phyloP scores from a whole-genome alignment of 2,797 vertebrate genomes.

The Orientallactaga sibirica region DNA sequence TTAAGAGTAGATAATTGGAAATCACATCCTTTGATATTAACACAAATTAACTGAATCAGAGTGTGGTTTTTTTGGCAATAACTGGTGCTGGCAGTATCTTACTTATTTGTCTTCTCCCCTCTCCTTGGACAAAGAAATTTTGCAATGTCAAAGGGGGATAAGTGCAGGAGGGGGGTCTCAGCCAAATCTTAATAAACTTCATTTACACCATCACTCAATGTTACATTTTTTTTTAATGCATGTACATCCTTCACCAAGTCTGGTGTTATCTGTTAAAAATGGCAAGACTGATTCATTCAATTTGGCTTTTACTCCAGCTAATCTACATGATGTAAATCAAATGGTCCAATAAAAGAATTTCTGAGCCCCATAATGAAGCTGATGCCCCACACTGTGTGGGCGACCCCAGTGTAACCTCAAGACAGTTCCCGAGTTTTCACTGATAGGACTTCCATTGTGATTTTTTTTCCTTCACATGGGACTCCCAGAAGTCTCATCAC shows the following conservation, averaged over 20 bases:
- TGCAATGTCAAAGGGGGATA: conserved; percentile 56
- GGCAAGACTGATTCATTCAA: neutral
- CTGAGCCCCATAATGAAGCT: neutral
- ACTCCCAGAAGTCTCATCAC: neutral
- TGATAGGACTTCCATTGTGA: fast-evolving
- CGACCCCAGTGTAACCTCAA: neutral
- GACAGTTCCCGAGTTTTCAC: neutral
- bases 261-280: conserved; percentile 37
- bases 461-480: neutral
- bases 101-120: conserved; percentile 65
- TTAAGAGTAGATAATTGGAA: conserved; percentile 78
- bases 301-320: neutral
- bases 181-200: conserved; percentile 29
- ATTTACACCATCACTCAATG: conserved; percentile 55
- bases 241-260: conserved; percentile 16
- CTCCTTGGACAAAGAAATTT: conserved; percentile 63
- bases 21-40: conserved; percentile 76
- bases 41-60: conserved; percentile 78
- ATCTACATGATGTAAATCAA: neutral
- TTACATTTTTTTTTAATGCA: conserved; percentile 19
- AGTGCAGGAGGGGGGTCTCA: conserved; percentile 16
- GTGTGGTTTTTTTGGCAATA: conserved; percentile 79
- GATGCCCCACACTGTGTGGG: fast-evolving
- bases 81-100: conserved; percentile 26
- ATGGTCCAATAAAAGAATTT: neutral